A percentile compares a stretch with the other conserved stretches of the same genome.
These are phyloP conservation scores for Lepidostoma basale DNA, from an alignment of 1,140 invertebrate species.

Conservation along the genomic window DNA sequence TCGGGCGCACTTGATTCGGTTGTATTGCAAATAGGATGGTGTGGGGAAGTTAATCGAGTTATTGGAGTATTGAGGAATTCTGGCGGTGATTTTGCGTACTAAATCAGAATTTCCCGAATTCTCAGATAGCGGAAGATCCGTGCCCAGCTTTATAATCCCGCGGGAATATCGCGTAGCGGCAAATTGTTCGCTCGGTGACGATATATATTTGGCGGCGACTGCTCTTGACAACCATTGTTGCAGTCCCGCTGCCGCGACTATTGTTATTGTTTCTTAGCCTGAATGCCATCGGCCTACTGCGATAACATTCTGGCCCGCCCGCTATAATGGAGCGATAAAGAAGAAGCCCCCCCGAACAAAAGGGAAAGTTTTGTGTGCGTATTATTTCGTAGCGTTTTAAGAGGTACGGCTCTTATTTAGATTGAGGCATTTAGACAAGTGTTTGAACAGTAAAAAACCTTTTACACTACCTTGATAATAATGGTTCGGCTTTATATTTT, in stretches of 20 bases:
- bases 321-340: constrained; percentile 9
- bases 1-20: no score
- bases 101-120: no score
- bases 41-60: no score
- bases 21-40: no score
- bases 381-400: not conserved
- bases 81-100: no score
- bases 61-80: no score
- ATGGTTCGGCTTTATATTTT: not conserved
- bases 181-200: not conserved
- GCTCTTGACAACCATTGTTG: constrained; percentile 15
- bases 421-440: constrained; percentile 2
- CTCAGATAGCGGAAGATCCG: no score
- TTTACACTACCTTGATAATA: not conserved
- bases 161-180: not conserved
- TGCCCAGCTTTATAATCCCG: no score
- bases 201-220: constrained; percentile 1
- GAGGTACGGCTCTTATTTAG: not conserved
- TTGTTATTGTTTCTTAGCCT: constrained; percentile 8
- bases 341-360: not conserved
- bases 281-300: not conserved
- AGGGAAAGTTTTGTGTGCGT: constrained; percentile 13
- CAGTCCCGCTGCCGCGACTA: not conserved
- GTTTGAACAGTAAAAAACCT: constrained; percentile 3
- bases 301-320: not conserved